Base-by-base conservation (phyloP, 2,797 vertebrate species). In the Tenualosa ilisha region DNA sequence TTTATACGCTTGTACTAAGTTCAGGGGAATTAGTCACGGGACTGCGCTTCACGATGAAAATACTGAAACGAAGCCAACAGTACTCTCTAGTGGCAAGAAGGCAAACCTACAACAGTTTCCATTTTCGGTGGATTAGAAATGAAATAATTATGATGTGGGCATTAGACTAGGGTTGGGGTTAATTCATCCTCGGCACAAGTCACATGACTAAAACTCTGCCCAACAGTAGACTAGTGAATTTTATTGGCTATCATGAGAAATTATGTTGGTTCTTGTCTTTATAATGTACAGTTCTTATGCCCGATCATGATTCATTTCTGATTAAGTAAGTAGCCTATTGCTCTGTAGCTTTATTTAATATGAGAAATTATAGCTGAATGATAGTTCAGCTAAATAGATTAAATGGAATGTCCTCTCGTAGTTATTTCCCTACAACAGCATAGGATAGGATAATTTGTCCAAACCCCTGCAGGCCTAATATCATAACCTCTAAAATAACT, bases 11-110 rank as follows among this genome's bases (percentile, higher is more conserved):
- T 81, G 72, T 68, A 68, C 82, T 56, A 59, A 85, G 65, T 89
- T 86, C 85, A 59, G 85, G 84, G 82, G 65, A 86, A 84, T 93
- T 91, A 90, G 95, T 96, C 95, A 96, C 94, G 95, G 90, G 95
- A 95, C 90, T 81, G 84, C 89, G 61, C 89, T 84, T 15, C 37
- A 43, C 37, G 85, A 72, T 2, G 31, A 50, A 51, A 40, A 88
- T 63, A 6, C n/a, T 86, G 87, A 46, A 83, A 84, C 83, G 31
- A 20, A 79, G 43, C 86, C 81, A 84, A 92, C 89, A 93, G 87
- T 85, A 86, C 40, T 92, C 87, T 86, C 93, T 93, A 87, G 82
- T 68, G 93, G 89, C 54, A 53, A 24, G 81, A 81, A 63, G 24
- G 1, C 22, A 72, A 37, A 72, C 12, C 26, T 72, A 72, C 65